Evolutionary conservation across 2,888 invertebrate genomes (phyloP).

Genomic region (Unio pictorum): DNA sequence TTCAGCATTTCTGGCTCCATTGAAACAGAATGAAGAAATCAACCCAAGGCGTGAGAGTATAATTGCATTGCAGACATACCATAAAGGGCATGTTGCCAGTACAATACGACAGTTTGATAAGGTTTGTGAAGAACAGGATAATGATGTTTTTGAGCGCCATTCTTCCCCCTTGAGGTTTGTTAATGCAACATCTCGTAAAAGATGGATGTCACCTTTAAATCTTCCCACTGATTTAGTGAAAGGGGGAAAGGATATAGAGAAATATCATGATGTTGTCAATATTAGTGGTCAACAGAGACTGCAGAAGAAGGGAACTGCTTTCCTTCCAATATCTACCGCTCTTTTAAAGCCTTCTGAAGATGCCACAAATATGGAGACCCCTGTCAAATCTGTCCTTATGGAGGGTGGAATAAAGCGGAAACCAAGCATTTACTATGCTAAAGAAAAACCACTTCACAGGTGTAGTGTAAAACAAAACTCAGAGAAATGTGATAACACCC

Average conservation of each 20-base stretch:
- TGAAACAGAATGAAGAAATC: slow-evolving; percentile 49
- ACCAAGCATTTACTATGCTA: slow-evolving; percentile 48
- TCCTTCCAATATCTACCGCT: slow-evolving; percentile 55
- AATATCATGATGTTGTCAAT: slow-evolving; percentile 19
- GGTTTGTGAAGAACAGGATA: slow-evolving; percentile 13
- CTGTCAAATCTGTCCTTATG: slow-evolving; percentile 3
- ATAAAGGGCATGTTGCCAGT: slow-evolving; percentile 55
- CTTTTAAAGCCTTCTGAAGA: slow-evolving; percentile 48
- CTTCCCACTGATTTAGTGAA: slow-evolving; percentile 61
- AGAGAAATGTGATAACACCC: no score
- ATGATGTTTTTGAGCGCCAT: slow-evolving; percentile 41
- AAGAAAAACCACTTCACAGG: slow-evolving; percentile 6
- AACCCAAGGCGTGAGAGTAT: slow-evolving; percentile 59
- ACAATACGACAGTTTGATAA: slow-evolving; percentile 50
- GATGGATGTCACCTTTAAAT: slow-evolving; percentile 58
- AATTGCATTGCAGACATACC: slow-evolving; percentile 46
- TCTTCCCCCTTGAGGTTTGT: slow-evolving; percentile 55
- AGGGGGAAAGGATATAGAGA: slow-evolving; percentile 30
- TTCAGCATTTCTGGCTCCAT: slow-evolving; percentile 24
- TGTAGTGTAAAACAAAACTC: no score
- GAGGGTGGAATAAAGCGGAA: slow-evolving; percentile 30
- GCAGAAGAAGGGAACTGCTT: slow-evolving; percentile 34
- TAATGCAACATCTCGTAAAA: slow-evolving; percentile 47
- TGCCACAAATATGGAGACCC: slow-evolving; percentile 9
- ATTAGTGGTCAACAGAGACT: slow-evolving; percentile 23